These are phyloP conservation scores for Lytechinus variegatus DNA, from an alignment of 35 echinoderm and acorn worm genomes.

Conservation along the genomic window DNA sequence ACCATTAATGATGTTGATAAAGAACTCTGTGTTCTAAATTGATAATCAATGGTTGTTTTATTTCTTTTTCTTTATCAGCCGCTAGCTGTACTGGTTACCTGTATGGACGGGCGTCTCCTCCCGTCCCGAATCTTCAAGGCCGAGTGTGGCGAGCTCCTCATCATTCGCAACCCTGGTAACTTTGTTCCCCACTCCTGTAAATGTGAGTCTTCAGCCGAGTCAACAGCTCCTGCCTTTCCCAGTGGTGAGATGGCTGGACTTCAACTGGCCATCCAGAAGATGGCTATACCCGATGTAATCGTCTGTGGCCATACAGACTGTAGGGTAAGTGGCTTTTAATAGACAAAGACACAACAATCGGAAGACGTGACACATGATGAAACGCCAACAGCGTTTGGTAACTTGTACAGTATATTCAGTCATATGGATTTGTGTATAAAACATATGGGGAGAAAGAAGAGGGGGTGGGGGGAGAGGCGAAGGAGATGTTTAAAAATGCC, in stretches of 20 bases:
- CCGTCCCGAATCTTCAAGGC: constrained; percentile 53
- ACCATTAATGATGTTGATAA: too few species aligned
- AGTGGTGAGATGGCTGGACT: constrained; percentile 58
- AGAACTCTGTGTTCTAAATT: too few species aligned
- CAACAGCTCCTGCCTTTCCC: not conserved
- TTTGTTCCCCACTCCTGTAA: constrained; percentile 56
- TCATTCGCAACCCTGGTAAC: constrained; percentile 73
- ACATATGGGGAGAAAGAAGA: too few species aligned
- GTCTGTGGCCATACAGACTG: constrained; percentile 72
- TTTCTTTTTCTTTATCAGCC: not conserved
- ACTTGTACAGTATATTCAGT: too few species aligned
- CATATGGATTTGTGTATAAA: too few species aligned
- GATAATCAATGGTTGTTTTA: too few species aligned
- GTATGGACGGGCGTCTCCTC: constrained; percentile 68
- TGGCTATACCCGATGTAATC: constrained; percentile 58
- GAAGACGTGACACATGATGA: too few species aligned
- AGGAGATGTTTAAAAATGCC: too few species aligned
- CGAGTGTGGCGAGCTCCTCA: constrained; percentile 55
- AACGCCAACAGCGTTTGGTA: too few species aligned
- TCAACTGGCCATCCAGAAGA: constrained; percentile 52
- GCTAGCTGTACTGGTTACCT: constrained; percentile 61
- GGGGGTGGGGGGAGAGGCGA: too few species aligned
- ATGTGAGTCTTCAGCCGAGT: not conserved
- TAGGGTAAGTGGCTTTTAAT: constrained; percentile 40
- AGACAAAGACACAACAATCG: too few species aligned